Evolutionary conservation across 53 echinoderm and acorn worm species (phyloP), one percentile per base, ranked within the genome.

Genomic region (Apostichopus leukothele): DNA sequence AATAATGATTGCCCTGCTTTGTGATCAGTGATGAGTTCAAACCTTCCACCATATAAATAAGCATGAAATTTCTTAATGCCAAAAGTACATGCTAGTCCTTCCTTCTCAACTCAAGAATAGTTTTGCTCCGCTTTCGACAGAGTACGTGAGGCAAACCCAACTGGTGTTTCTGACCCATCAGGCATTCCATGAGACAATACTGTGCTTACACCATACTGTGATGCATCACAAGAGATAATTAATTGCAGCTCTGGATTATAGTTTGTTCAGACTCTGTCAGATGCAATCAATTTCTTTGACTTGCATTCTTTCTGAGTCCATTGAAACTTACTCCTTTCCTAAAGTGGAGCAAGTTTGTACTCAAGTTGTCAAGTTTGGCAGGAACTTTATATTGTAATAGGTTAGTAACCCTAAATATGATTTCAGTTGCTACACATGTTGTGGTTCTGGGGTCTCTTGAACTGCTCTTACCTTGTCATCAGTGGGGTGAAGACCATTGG

Each of bases 91-190:
- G 88, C 79, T 19, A 91, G 73, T 20, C 21, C 91, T 78, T 88
- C 88, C 74, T 91, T 89, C 53, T 93, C 91, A n/a, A 93, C 39
- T 76, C 90, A 84, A 14, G 90, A 75, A 61, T 92, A 90, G 6
- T 92, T 88, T 20, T 86, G 22, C 71, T 90, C 90, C 1, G 92
- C 79, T 60, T 75, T 50, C 10, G 90, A 77, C 13, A 92, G 57
- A 8, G 90, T 68, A 13, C 86, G 81, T 50, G 92, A 91, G 6
- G 89, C 92, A 66, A 75, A 75, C 19, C 12, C 89, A 10, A 83
- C 59, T 51, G 88, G 91, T 16, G 50, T 87, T 27, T 91, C 68
- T 1, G 89, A 83, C 53, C 92, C 92, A 26, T 84, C 89, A 12
- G 60, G 21, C 88, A 84, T 88, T 16, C 50, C 18, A 53, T 91